Base-by-base conservation (phyloP, 1,140 invertebrate species). In the Branchinecta lindahli region DNA sequence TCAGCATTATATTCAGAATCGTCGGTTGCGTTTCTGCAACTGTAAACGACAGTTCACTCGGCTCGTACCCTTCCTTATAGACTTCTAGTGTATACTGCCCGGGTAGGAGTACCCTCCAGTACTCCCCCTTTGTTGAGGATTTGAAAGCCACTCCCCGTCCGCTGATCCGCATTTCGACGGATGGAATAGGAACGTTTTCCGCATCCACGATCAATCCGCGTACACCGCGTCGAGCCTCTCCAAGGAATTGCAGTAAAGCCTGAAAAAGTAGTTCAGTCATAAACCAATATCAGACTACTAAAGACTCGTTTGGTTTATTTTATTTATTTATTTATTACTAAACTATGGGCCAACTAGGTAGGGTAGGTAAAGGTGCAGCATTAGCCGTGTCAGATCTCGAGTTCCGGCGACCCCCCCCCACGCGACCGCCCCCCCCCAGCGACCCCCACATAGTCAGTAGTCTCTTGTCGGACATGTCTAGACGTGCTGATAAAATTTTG, bases 41-140 rank as follows among this genome's bases (percentile, higher is more conserved):
- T 77, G 88, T 86, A 77, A 94, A 92, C 76, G 92, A 89, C 45
- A 91, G 81, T 77, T 93, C 90, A 72, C 85, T 82, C 0, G 90
- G 89, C 61, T 87, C 80, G 76, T 86, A 93, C 44, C 90, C 89
- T 74, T 92, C 90, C 44, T 88, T 89, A 76, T 88, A 88, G 45
- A 91, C 91, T 82, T 93, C 88, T 44, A 94, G 77, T 74, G 86
- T 88, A 78, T 94, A 93, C 52, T 85, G 80, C 74, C 91, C 91
- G 3, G 91, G 91, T 66, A 93, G 75, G 7, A 94, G 79, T 46
- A 94, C 88, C 72, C 91, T 84, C 91, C 91, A 94, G 80, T 92
- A 95, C 80, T 95, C 92, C n/a, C 92, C 92, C 74, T 92, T 89
- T 78, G 91, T 90, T 0, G 91, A 93, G 7, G 89, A 91, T 75